These are phyloP conservation scores for Bufo bufo DNA, from an alignment of 2,113 vertebrate genomes.

Conservation along the genomic window DNA sequence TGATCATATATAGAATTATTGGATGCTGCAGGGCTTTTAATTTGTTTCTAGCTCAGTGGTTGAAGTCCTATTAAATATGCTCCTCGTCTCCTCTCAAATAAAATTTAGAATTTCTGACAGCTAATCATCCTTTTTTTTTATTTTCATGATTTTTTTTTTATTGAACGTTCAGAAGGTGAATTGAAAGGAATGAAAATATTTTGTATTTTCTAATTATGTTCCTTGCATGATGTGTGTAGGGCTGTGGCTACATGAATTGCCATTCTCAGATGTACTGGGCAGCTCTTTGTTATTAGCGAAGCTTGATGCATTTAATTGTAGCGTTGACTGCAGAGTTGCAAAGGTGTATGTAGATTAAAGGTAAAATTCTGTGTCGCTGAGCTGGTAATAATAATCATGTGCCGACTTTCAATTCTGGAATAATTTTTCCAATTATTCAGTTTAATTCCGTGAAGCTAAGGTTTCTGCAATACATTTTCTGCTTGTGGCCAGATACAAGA, in stretches of 20 bases:
- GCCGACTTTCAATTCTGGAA: conserved; percentile 65
- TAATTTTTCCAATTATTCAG: conserved; percentile 64
- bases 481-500: conserved; percentile 56
- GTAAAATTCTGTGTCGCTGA: conserved; percentile 63
- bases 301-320: conserved; percentile 63
- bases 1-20: not conserved
- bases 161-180: conserved; percentile 56
- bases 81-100: conserved; percentile 55
- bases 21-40: conserved; percentile 39
- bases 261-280: conserved; percentile 56
- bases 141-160: conserved; percentile 36
- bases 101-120: conserved; percentile 50
- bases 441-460: conserved; percentile 66
- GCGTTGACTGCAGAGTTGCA: conserved; percentile 63
- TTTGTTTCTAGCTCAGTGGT: conserved; percentile 49
- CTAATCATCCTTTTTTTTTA: conserved; percentile 30
- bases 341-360: conserved; percentile 65
- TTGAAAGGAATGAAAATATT: conserved; percentile 58
- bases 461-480: conserved; percentile 61
- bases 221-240: conserved; percentile 61
- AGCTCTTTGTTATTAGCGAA: conserved; percentile 54
- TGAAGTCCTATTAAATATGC: conserved; percentile 38
- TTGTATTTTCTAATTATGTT: conserved; percentile 61
- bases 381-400: conserved; percentile 62
- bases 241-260: conserved; percentile 50